Base-by-base conservation (phyloP, 1,140 invertebrate genomes). In the Anadara kagoshimensis region DNA sequence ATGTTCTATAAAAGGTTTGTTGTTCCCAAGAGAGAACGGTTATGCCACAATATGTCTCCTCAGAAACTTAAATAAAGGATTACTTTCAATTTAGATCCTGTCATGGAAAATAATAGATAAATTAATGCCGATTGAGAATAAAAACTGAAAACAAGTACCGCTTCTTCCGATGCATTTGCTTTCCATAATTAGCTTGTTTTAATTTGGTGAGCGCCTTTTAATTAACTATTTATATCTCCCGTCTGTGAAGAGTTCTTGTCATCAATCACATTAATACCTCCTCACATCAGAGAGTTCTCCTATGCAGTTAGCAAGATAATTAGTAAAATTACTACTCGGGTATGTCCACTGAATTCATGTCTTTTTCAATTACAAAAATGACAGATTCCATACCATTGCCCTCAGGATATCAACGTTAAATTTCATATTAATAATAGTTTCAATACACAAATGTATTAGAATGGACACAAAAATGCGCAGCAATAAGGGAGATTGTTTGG, bases 1-100 rank as follows among this genome's bases (percentile, higher is more conserved):
- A 64, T 53, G 36, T 64, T 64, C 45, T 47, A 51, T 51, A 64
- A 53, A 53, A 51, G 26, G 51, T 64, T 64, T 64, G 62, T 64
- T 64, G 62, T 51, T 64, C 62, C 47, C 62, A 1, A 18, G 62
- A 51, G 62, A 51, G 24, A 51, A 51, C 49, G 16, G 49, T 64
- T 53, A 45, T 43, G 24, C 62, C 29, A 29, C 44, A 49, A 51
- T 49, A 18, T 53, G 12, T 64, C 62, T 47, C 62, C 62, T 36
- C 53, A 43, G 62, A 26, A 64, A 64, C 62, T 64, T 64, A 64
- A 64, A 64, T 64, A 64, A 64, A 64, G 62, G 62, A 64, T 64
- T 64, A 64, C 49, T 51, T 41, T 51, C 45, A 64, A 51, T 64
- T 64, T 36, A 45, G 49, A 64, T 64, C 26, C 45, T 51, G 22